phyloP scores from a whole-genome alignment of 2,797 vertebrate genomes.

The Phalloptychus januarius region DNA sequence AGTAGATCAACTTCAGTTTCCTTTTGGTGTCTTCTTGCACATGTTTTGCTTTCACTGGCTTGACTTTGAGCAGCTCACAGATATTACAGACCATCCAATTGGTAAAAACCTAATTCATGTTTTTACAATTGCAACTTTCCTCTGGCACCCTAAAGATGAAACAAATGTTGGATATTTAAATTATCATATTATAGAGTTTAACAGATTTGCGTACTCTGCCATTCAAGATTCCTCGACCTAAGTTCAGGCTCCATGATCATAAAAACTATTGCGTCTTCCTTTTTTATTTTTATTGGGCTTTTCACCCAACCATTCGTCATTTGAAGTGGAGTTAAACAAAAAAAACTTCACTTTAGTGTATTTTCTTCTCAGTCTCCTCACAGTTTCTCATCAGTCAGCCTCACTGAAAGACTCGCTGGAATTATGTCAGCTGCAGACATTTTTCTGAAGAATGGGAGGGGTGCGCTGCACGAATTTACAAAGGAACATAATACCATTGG shows the following conservation, averaged over 20 bases:
- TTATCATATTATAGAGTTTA: neutral
- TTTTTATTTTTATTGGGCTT: conserved; percentile 20
- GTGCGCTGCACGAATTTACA: conserved; percentile 49
- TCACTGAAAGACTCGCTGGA: conserved; percentile 52
- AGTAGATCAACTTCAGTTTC: neutral
- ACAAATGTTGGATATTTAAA: neutral
- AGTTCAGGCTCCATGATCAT: neutral
- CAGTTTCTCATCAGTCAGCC: conserved; percentile 53
- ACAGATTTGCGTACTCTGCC: neutral
- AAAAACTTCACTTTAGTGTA: conserved; percentile 51
- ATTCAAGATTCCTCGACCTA: neutral
- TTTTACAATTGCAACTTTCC: neutral
- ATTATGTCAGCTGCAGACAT: conserved; percentile 59
- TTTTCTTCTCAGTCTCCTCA: conserved; percentile 59
- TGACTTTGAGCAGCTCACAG: neutral
- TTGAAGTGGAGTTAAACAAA: conserved; percentile 17
- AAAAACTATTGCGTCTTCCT: neutral
- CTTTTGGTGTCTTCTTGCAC: neutral
- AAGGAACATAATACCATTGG: conserved; percentile 64
- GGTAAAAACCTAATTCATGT: neutral
- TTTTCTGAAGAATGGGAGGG: conserved; percentile 51
- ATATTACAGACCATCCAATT: neutral
- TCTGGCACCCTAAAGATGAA: neutral
- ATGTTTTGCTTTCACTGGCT: neutral
- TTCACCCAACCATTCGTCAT: neutral